Evolutionary conservation across 2,888 invertebrate genomes (phyloP), one percentile per base, ranked within the genome.

Genomic region (Acanthococcus lagerstroemiae): DNA sequence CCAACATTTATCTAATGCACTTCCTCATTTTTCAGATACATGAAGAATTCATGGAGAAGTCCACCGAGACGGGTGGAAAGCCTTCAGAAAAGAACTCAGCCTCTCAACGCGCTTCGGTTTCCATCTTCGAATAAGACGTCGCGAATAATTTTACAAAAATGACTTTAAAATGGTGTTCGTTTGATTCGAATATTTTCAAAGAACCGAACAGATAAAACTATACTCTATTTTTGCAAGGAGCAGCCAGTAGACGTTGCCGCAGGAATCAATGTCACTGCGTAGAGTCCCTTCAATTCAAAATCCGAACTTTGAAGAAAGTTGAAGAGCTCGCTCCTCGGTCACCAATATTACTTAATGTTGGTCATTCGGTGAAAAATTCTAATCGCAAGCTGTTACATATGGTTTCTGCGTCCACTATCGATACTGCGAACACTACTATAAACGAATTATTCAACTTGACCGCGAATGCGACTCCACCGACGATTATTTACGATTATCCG

Each of bases 401-500:
- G 63, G 63, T 63, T 50, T 63, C 63, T 37, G 50, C 30, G 63
- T 54, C 52, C 27, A 21, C 44, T 7, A 30, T 44, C 22, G 63
- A 63, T n/a, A 24, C 54, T 7, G 46, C 12, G 12, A 12, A 52
- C 5, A 54, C 44, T 37, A 22, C 54, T 9, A 63, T 44, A 52
- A 46, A 25, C 46, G 63, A 37, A 37, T 63, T 63, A 2, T 52
- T 63, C 17, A 63, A 44, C 24, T 21, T 50, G 2, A 63, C 63
- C 17, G 26, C 54, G 37, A 63, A 63, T 12, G 63, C 54, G n/a
- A 63, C 63, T n/a, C 54, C 19, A 9, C 9, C 52, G 21, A 12
- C 50, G 6, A 17, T 26, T 21, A 50, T 61, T 52, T 54, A 30
- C 52, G 66, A 67, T 71, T 78, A 92, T 73, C 92, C 93, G 71